Base-by-base conservation (phyloP, 2,888 invertebrate genomes). In the Napeogenes inachia region DNA sequence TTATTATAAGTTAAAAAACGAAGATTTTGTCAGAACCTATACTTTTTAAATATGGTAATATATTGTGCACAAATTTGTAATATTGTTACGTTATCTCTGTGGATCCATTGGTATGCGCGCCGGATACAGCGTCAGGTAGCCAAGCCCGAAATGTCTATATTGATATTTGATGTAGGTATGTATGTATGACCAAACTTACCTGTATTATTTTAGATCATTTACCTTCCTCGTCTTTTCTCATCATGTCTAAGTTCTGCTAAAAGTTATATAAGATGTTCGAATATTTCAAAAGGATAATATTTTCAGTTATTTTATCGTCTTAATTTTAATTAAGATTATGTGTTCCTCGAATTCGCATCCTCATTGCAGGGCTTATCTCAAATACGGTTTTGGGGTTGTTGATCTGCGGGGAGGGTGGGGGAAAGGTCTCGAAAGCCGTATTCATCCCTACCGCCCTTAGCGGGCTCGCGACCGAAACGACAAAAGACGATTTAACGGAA, bases 341-440 rank as follows among this genome's bases (percentile, higher is more conserved):
- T 75, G 47, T 62, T 53, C 61, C 63, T 77, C 74, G 72, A 78
- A 77, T 77, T 75, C 75, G 71, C 73, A 72, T 73, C 73, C 70
- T 66, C 71, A 75, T 80, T 77, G 76, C 77, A 73, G 76, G 75
- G 79, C 78, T 83, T 81, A 84, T 86, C 85, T 84, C 83, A 81
- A 85, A 85, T 81, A 84, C 80, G 79, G 75, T 81, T 84, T 84
- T 74, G 79, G 84, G 87, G 85, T 86, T 87, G 87, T 87, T 87
- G 87, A 82, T 87, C 87, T 80, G 75, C 76, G 80, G 81, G 76
- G 76, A 80, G 80, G 78, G 73, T 76, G 75, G 54, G 60, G 47
- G 50, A 30, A 63, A 78, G 78, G 79, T 73, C 77, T 74, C 76
- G 76, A 72, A 74, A 72, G 71, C 72, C 75, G 80, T 81, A 84